phyloP scores from a whole-genome alignment of 2,888 invertebrate genomes.

The Cinara cedri region DNA sequence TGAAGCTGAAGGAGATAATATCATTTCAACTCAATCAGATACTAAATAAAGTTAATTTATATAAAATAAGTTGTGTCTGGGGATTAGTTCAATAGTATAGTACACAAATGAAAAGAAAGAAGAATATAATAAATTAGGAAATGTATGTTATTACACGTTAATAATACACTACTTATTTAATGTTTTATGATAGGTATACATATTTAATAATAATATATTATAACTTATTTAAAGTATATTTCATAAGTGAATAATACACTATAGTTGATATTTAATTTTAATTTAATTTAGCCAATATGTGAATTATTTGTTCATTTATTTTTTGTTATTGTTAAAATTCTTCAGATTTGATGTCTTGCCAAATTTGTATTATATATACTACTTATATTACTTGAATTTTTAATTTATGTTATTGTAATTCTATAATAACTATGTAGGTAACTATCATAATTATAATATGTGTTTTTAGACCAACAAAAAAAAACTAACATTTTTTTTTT shows the following conservation, averaged over 20 bases:
- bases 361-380: conserved; percentile 34
- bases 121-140: neutral
- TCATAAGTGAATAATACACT: neutral
- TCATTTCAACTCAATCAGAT: conserved; percentile 5
- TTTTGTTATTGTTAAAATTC: conserved; percentile 11
- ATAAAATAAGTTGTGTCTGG: neutral
- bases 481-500: neutral
- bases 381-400: conserved; percentile 2
- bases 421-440: conserved; percentile 14
- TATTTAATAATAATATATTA: neutral
- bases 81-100: neutral
- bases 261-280: neutral
- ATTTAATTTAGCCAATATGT: conserved; percentile 7
- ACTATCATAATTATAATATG: neutral
- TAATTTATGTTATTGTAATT: conserved; percentile 1
- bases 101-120: neutral
- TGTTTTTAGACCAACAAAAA: neutral
- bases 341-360: conserved; percentile 46
- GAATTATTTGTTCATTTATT: conserved; percentile 9
- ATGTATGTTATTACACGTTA: conserved; percentile 31
- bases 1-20: conserved; percentile 65
- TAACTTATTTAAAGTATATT: neutral
- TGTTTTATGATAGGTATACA: neutral
- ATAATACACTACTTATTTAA: conserved; percentile 27
- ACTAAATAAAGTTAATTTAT: conserved; percentile 5